phyloP scores from a whole-genome alignment of 2,113 vertebrate species.

The Forbesichthys agassizii region DNA sequence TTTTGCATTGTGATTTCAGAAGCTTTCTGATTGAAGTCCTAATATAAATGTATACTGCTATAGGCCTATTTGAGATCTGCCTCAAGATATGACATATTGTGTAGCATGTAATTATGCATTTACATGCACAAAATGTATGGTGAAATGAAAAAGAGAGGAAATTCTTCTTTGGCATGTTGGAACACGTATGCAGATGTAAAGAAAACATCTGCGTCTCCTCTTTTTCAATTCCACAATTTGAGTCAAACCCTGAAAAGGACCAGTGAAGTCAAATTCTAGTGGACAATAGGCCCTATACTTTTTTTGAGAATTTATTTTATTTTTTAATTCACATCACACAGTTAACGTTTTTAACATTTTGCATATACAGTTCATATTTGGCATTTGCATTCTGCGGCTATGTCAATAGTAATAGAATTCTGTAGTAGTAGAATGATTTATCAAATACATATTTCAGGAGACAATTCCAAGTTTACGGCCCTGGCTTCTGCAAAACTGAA shows the following conservation, averaged over 20 bases:
- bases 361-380: too few relatives aligned
- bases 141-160: constrained; percentile 45
- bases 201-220: constrained; percentile 8
- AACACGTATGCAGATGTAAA: constrained; percentile 41
- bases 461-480: too few relatives aligned
- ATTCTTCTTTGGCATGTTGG: constrained; percentile 61
- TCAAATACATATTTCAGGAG: too few relatives aligned
- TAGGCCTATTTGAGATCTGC: background rate
- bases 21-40: constrained; percentile 11
- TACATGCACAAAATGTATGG: constrained; percentile 51
- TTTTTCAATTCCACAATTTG: too few relatives aligned
- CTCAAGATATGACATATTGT: constrained; percentile 26
- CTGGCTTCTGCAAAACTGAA: background rate
- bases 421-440: background rate
- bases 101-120: constrained; percentile 53
- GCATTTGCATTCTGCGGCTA: too few relatives aligned
- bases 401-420: background rate
- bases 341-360: too few relatives aligned
- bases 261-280: too few relatives aligned
- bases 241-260: too few relatives aligned
- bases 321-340: too few relatives aligned
- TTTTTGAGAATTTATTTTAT: too few relatives aligned
- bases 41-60: constrained; percentile 15
- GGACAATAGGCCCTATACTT: too few relatives aligned
- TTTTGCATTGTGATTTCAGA: background rate